Evolutionary conservation across 2,888 invertebrate species (phyloP).

Genomic region (Fragum sueziense): DNA sequence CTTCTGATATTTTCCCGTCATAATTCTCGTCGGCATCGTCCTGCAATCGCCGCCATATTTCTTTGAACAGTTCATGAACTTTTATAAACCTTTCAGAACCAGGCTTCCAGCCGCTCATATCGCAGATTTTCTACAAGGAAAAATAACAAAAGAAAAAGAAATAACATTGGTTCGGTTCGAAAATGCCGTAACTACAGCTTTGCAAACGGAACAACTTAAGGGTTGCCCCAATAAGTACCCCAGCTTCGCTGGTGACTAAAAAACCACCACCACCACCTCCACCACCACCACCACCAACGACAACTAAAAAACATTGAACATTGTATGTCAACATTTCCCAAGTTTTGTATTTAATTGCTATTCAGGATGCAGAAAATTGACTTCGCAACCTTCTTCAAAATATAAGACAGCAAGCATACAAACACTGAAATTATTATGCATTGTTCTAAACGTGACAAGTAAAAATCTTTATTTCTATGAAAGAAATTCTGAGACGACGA

Average conservation of each 20-base stretch:
- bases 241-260: no score
- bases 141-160: not conserved
- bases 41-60: slow-evolving; percentile 78
- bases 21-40: slow-evolving; percentile 76
- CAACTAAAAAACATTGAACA: no score
- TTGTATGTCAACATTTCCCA: no score
- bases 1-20: slow-evolving; percentile 77
- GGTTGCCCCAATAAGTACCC: not conserved
- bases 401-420: no score
- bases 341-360: no score
- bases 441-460: no score
- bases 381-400: no score
- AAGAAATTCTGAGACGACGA: no score
- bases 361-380: no score
- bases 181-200: not conserved
- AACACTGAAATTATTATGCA: no score
- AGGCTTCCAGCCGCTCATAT: slow-evolving; percentile 79
- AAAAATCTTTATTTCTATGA: no score
- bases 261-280: not conserved
- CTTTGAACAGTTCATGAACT: slow-evolving; percentile 75
- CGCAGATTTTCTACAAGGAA: slow-evolving; percentile 78
- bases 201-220: not conserved
- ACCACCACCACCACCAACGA: not conserved
- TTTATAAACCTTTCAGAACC: slow-evolving; percentile 69
- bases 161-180: not conserved